Evolutionary conservation across 2,888 invertebrate genomes (phyloP), one percentile per base, ranked within the genome.

Genomic region (Andrena hattorfiana): DNA sequence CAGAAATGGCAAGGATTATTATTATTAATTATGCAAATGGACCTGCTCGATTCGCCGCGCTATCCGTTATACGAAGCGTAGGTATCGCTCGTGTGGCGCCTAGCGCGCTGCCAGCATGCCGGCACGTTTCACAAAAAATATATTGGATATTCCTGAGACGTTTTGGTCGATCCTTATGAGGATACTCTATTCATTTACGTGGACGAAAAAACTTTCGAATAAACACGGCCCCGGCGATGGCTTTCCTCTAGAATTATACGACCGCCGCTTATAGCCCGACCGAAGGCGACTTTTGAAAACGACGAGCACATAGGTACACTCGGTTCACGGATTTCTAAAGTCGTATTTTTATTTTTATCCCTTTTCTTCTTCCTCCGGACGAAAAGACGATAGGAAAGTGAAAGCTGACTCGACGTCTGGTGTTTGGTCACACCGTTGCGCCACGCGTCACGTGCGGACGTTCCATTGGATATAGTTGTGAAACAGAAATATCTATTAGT

Each of bases 11-110:
- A 81, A 63, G 75, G 73, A 28, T 59, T 81, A 81, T 83, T 83
- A 77, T 83, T 85, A 81, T 85, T 83, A 84, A 84, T 85, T 85
- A 84, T 85, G 84, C 68, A 77, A 84, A 84, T 81, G 56, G 42
- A 66, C 75, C 78, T 63, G 75, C 75, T 67, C 64, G 70, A 81
- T 81, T 78, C 67, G 76, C 48, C 23, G 48, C 69, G 81, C 60
- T 51, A 69, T 64, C 67, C 73, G 71, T 66, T 68, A 68, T 70
- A 32, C 79, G 79, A 30, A 64, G 60, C 71, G 35, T 10, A 28
- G n/a, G 51, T 51, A 20, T n/a, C 20, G 20, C 48, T 63, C 51
- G 59, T 70, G 35, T 42, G 75, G 62, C 74, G 63, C 67, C 70
- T 54, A 49, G 16, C 26, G 23, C 10, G 42, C 8, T 54, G 51